phyloP scores from a whole-genome alignment of 2,797 vertebrate genomes.

The Buphagus erythrorhynchus region DNA sequence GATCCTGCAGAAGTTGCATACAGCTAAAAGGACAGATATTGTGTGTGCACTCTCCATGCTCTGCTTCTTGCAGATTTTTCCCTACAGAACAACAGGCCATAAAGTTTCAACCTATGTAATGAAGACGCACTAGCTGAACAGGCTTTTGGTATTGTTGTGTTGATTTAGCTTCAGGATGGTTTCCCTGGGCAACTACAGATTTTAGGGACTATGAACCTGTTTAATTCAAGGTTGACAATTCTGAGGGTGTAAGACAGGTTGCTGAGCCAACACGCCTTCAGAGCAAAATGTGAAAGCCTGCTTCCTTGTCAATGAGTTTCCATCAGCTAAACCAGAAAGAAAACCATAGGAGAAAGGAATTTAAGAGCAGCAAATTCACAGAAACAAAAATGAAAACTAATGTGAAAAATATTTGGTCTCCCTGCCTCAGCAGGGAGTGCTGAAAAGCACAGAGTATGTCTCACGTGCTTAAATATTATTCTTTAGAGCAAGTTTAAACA shows the following conservation, averaged over 20 bases:
- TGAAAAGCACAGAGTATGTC: background rate
- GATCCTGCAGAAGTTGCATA: background rate
- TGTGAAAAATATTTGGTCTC: background rate
- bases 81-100: background rate
- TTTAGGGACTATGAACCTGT: background rate
- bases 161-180: background rate
- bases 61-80: background rate
- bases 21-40: background rate
- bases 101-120: background rate
- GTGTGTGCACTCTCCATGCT: background rate
- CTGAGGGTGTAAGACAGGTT: background rate
- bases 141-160: background rate
- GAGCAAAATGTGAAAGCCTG: background rate
- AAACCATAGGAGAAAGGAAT: background rate
- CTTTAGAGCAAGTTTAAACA: background rate
- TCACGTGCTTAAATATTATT: background rate
- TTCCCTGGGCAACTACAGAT: background rate
- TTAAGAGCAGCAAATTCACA: background rate
- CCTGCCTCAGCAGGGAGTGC: background rate
- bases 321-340: background rate
- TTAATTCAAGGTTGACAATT: background rate
- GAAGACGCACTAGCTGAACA: background rate
- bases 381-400: background rate
- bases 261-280: background rate
- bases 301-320: background rate